Conservation (phyloP, 2,888 invertebrate genomes). For the Xylophagus ater region DNA sequence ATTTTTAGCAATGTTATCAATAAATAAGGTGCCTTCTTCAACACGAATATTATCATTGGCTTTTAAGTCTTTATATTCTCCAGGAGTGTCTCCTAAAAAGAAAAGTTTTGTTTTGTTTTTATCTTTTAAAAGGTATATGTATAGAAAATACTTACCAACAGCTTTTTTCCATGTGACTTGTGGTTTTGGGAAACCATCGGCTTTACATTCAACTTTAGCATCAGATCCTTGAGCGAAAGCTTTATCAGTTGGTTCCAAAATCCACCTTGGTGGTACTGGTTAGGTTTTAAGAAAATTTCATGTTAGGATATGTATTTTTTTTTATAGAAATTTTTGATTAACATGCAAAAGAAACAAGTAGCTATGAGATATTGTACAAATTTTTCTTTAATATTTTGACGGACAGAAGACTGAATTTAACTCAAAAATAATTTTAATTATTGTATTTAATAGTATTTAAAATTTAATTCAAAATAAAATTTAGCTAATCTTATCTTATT, state of each 20-base stretch:
- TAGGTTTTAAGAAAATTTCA: constrained; percentile 1
- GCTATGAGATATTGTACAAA: too few species aligned
- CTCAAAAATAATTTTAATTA: too few species aligned
- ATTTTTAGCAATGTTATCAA: constrained; percentile 82
- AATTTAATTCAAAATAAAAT: too few species aligned
- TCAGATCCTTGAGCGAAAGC: constrained; percentile 91
- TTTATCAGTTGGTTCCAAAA: constrained; percentile 87
- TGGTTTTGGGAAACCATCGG: constrained; percentile 91
- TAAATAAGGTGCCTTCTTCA: constrained; percentile 84
- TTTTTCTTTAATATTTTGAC: too few species aligned
- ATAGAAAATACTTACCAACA: constrained; percentile 62
- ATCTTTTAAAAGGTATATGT: neutral
- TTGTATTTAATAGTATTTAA: too few species aligned
- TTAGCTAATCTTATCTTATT: too few species aligned
- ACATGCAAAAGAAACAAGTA: too few species aligned
- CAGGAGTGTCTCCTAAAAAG: constrained; percentile 70
- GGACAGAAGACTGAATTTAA: neutral
- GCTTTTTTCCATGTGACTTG: constrained; percentile 93
- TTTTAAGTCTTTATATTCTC: constrained; percentile 87
- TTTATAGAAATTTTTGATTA: too few species aligned
- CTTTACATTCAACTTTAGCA: constrained; percentile 90
- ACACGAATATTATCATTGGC: constrained; percentile 84
- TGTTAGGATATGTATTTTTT: constrained; percentile 3
- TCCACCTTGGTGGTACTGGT: constrained; percentile 90
- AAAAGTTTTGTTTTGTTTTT: constrained; percentile 5